Evolutionary conservation across 2,888 invertebrate genomes (phyloP), one percentile per base, ranked within the genome.

Genomic region (Drosophila birchii): DNA sequence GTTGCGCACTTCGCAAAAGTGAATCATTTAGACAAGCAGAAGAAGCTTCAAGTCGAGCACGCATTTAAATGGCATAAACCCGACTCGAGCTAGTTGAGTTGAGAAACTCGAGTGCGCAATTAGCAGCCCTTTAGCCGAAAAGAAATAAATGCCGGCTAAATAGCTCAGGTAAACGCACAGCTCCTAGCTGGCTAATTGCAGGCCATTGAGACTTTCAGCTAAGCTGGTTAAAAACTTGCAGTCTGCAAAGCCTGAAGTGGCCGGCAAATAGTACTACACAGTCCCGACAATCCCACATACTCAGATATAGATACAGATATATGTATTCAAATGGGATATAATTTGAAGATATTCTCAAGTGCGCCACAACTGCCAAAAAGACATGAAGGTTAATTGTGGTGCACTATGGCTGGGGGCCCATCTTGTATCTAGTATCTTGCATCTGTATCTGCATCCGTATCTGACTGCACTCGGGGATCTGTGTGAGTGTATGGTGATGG

Each of bases 351-450:
- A 66, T 78, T 84, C 72, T 63, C 72, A 81, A 84, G 81, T 84
- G 80, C 63, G 60, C 75, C 68, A 64, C 78, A 81, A 88, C 86
- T 80, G 88, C 71, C 84, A 86, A 86, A 86, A 88, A 74, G 80
- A 88, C 84, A 86, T 80, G 86, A 88, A 86, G 86, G 86, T 88
- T 86, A 86, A 86, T 86, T 86, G 86, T 78, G 57, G 72, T 86
- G 76, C 80, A 78, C 77, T 51, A 64, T 55, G 45, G 80, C 80
- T 38, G 69, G 58, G 61, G 70, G 69, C 61, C 36, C 16, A 56
- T 36, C 59, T 53, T 56, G 67, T 41, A 47, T 61, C 45, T 59
- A 44, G 43, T 58, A 54, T 56, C 56, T 67, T 36, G 67, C 51
- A 76, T 78, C 74, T 78, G 75, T 67, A 78, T 78, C 69, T 78